phyloP scores from a whole-genome alignment of 2,888 invertebrate species.

The Dolichomitus sp. region DNA sequence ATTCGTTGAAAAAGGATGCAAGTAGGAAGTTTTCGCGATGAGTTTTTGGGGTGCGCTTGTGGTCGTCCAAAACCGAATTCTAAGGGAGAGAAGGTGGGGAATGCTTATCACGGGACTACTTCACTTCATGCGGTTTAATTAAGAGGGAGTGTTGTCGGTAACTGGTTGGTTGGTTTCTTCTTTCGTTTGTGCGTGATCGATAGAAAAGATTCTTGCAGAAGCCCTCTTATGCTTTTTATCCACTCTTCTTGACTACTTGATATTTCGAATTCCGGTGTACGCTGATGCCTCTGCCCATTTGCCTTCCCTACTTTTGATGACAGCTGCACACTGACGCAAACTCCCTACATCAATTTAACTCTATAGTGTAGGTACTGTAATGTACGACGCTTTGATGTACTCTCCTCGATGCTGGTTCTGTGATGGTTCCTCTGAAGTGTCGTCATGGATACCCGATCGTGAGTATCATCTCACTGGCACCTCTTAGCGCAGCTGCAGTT shows the following conservation, averaged over 20 bases:
- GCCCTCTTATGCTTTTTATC: slow-evolving; percentile 39
- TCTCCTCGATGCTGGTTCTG: slow-evolving; percentile 71
- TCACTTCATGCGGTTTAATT: slow-evolving; percentile 79
- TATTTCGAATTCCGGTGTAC: slow-evolving; percentile 37
- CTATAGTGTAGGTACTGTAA: slow-evolving; percentile 26
- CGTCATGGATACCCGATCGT: slow-evolving; percentile 73
- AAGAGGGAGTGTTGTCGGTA: slow-evolving; percentile 78
- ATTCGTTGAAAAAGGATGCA: slow-evolving; percentile 37
- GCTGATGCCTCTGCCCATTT: slow-evolving; percentile 18
- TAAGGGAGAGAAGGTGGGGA: background rate
- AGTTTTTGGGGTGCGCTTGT: slow-evolving; percentile 38
- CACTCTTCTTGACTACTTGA: slow-evolving; percentile 1
- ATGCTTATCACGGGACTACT: background rate
- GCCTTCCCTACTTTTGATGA: background rate
- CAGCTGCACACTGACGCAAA: background rate
- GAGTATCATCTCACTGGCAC: slow-evolving; percentile 12
- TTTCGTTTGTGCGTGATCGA: slow-evolving; percentile 26
- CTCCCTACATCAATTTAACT: background rate
- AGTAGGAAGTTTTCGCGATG: slow-evolving; percentile 40
- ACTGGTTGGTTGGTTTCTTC: slow-evolving; percentile 69
- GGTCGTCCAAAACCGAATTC: background rate
- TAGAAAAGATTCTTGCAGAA: slow-evolving; percentile 15
- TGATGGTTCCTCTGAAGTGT: slow-evolving; percentile 54
- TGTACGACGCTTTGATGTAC: slow-evolving; percentile 60
- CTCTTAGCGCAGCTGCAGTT: background rate